A percentile compares a stretch with the other conserved stretches of the same genome.
These are phyloP conservation scores for Phalera bucephala DNA, from an alignment of 2,888 invertebrate genomes.

Conservation along the genomic window DNA sequence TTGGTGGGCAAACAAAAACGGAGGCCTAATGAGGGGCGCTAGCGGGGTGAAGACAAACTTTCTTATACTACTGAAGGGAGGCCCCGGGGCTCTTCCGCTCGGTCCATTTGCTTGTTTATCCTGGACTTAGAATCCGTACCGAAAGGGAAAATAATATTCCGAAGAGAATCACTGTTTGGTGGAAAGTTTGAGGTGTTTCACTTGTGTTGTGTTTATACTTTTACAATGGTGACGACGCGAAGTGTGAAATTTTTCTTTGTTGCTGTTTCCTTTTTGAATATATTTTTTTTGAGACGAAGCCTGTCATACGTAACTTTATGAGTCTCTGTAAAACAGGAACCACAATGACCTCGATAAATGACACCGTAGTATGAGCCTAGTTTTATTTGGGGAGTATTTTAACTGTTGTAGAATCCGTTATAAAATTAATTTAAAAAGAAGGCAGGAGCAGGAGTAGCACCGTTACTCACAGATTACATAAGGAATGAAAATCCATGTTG, in stretches of 20 bases:
- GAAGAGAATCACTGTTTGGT: constrained; percentile 39
- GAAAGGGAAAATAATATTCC: constrained; percentile 44
- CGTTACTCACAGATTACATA: no score
- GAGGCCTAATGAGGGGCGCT: constrained; percentile 74
- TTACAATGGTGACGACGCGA: neutral
- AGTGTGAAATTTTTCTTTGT: neutral
- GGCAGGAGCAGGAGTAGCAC: no score
- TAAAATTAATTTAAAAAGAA: no score
- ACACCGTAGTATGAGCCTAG: no score
- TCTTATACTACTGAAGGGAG: constrained; percentile 66
- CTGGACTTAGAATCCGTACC: constrained; percentile 59
- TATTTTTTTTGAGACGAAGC: no score
- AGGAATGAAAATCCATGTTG: no score
- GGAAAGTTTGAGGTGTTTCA: constrained; percentile 25
- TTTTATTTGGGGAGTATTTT: no score
- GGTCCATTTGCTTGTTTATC: constrained; percentile 79
- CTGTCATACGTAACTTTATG: constrained; percentile 2
- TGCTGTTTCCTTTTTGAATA: neutral
- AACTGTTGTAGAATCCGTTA: no score
- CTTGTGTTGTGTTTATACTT: constrained; percentile 10
- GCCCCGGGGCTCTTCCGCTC: constrained; percentile 69
- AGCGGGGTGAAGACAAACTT: constrained; percentile 70
- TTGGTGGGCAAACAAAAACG: constrained; percentile 77
- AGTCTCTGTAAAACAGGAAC: no score
- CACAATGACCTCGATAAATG: no score